Evolutionary conservation across 2,113 vertebrate species (phyloP).

Genomic region (Brachyistius frenatus): DNA sequence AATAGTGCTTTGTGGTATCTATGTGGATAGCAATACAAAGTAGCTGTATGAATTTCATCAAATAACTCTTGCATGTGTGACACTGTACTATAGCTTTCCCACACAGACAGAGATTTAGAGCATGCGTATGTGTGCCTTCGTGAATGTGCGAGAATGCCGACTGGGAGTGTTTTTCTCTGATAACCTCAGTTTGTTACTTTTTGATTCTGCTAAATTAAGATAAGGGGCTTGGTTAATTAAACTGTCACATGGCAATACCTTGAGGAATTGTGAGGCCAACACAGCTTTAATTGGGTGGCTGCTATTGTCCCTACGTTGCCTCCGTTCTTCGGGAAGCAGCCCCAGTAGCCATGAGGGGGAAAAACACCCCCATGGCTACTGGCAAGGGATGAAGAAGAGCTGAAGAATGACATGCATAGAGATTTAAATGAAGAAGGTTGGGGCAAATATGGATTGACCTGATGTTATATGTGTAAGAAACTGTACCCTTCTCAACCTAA

Average conservation of each 20-base stretch:
- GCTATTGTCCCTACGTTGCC: conserved; percentile 73
- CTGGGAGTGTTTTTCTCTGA: conserved; percentile 77
- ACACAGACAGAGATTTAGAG: conserved; percentile 38
- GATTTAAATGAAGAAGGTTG: conserved; percentile 33
- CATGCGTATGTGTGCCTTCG: conserved; percentile 35
- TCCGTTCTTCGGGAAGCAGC: conserved; percentile 47
- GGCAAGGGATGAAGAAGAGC: conserved; percentile 53
- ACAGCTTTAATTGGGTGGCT: conserved; percentile 83
- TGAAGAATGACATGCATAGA: conserved; percentile 55
- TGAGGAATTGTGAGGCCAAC: conserved; percentile 82
- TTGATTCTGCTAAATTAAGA: conserved; percentile 86
- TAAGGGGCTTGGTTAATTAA: conserved; percentile 86
- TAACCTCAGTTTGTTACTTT: conserved; percentile 83
- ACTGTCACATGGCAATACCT: conserved; percentile 85
- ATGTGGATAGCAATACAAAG: neutral
- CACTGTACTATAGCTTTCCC: neutral
- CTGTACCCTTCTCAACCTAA: neutral
- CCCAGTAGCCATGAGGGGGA: conserved; percentile 38
- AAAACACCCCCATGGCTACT: conserved; percentile 45
- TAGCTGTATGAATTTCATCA: conserved; percentile 22
- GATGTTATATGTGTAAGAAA: conserved; percentile 15
- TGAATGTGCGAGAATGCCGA: conserved; percentile 53
- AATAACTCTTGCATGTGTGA: conserved; percentile 29
- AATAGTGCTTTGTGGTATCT: conserved; percentile 23
- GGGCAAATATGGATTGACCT: conserved; percentile 6